phyloP scores from a whole-genome alignment of 2,797 vertebrate species.

The Harpagifer antarcticus region DNA sequence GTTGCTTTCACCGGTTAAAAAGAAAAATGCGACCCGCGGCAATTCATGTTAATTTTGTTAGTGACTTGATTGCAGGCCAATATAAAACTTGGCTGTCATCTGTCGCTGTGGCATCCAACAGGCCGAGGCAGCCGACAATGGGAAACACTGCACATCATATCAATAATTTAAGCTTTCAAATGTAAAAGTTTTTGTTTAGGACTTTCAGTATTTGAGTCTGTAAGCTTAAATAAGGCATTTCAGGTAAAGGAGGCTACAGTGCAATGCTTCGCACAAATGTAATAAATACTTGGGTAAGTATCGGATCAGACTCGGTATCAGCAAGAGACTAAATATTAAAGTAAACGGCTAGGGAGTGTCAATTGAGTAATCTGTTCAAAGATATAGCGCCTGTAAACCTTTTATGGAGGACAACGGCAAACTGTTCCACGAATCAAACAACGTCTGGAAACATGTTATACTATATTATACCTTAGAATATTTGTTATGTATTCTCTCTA shows the following conservation, averaged over 20 bases:
- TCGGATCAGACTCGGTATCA: background rate
- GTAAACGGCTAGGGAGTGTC: background rate
- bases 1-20: background rate
- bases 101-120: too few relatives aligned
- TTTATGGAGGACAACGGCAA: background rate
- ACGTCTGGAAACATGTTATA: background rate
- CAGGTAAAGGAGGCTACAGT: too few relatives aligned
- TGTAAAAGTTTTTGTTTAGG: background rate
- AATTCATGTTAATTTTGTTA: background rate
- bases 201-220: too few relatives aligned
- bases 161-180: background rate
- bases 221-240: too few relatives aligned
- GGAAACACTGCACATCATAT: background rate
- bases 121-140: too few relatives aligned
- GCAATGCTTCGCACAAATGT: too few relatives aligned
- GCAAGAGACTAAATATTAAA: background rate
- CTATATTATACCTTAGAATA: background rate
- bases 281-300: too few relatives aligned
- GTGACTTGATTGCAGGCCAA: background rate
- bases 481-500: constrained; percentile 1
- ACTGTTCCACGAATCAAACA: constrained; percentile 12
- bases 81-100: background rate
- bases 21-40: too few relatives aligned
- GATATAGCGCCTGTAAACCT: background rate
- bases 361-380: background rate